phyloP scores from a whole-genome alignment of 2,797 vertebrate genomes.

The Oryzias sinensis region DNA sequence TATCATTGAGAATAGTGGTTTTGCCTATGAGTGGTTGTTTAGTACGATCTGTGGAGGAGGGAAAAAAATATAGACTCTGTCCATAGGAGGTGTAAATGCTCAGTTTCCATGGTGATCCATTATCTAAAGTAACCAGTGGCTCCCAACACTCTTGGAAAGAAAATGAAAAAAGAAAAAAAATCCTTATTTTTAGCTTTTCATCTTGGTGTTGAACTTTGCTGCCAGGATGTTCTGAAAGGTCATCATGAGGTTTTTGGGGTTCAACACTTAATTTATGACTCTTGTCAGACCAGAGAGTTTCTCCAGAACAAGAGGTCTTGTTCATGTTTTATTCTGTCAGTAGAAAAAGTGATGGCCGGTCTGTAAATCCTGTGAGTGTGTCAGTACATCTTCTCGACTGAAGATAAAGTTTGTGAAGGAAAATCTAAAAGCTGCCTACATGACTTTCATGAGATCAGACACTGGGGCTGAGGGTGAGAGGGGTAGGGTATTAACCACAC shows the following conservation, averaged over 20 bases:
- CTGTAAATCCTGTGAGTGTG: conserved; percentile 10
- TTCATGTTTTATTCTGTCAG: conserved; percentile 6
- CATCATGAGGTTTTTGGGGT: neutral
- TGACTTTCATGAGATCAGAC: conserved; percentile 14
- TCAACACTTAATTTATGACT: neutral
- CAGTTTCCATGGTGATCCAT: neutral
- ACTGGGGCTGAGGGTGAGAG: neutral
- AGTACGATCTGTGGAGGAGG: too few relatives aligned
- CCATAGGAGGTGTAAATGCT: neutral
- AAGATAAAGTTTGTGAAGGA: conserved; percentile 9
- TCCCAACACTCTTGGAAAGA: neutral
- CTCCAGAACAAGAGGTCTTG: neutral
- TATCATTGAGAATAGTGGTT: too few relatives aligned
- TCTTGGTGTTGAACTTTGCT: neutral
- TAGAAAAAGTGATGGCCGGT: neutral
- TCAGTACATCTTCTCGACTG: neutral
- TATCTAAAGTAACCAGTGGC: neutral
- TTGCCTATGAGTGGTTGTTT: too few relatives aligned
- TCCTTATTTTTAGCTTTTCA: neutral
- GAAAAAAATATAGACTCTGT: neutral
- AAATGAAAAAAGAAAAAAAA: too few relatives aligned
- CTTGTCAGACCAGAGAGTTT: neutral
- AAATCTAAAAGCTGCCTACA: neutral
- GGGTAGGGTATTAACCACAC: neutral
- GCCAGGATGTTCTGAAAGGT: neutral